These are phyloP conservation scores for Platanista minor DNA, from an alignment of 2,113 vertebrate genomes.

Conservation along the genomic window DNA sequence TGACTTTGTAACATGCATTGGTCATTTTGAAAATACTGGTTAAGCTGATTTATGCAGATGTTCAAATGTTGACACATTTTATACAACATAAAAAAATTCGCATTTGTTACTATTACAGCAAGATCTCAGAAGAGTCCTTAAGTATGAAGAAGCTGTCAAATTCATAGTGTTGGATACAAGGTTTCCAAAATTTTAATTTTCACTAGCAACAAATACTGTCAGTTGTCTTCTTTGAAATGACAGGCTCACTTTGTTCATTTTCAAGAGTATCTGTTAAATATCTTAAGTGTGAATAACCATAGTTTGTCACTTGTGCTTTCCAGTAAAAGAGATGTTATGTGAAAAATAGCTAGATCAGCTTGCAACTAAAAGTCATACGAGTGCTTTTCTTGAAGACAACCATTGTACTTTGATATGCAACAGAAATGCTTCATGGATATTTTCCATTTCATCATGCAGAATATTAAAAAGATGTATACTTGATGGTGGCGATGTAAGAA, in stretches of 20 bases:
- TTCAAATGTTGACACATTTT: neutral
- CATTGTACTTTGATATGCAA: neutral
- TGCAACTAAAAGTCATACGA: neutral
- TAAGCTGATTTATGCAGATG: neutral
- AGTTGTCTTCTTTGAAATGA: conserved; percentile 5
- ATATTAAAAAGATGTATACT: neutral
- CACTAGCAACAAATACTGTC: neutral
- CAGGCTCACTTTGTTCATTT: neutral
- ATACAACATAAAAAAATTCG: neutral
- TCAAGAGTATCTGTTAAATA: conserved; percentile 12
- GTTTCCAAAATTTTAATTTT: conserved; percentile 26
- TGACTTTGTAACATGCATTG: neutral
- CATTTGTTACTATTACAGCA: neutral
- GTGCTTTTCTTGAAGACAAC: neutral
- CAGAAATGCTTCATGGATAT: neutral
- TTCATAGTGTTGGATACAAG: neutral
- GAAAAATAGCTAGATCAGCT: neutral
- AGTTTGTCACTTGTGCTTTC: conserved; percentile 9
- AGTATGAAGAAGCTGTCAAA: neutral
- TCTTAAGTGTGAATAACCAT: neutral
- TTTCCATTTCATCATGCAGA: conserved; percentile 2
- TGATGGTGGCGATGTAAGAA: neutral
- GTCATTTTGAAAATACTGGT: conserved; percentile 3
- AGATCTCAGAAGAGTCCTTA: neutral
- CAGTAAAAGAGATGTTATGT: neutral